phyloP scores from a whole-genome alignment of 2,797 vertebrate species.

The Cephalopachus bancanus region DNA sequence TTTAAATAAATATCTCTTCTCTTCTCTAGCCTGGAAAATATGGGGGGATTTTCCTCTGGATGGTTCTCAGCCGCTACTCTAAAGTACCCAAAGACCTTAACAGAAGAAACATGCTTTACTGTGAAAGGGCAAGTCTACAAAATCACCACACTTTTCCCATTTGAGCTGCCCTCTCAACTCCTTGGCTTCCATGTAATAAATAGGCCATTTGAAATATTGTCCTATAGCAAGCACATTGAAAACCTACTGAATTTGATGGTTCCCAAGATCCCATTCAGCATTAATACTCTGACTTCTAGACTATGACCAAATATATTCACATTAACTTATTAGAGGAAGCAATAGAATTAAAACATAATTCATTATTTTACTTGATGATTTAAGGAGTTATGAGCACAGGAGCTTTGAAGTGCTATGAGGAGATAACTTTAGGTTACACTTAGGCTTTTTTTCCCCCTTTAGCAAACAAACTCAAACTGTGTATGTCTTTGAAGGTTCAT shows the following conservation, averaged over 20 bases:
- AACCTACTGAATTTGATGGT: not conserved
- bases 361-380: slow-evolving; percentile 41
- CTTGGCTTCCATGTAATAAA: not conserved
- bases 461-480: not conserved
- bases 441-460: not conserved
- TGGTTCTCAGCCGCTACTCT: not conserved
- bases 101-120: not conserved
- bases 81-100: not conserved
- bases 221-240: not conserved
- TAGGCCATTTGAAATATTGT: not conserved
- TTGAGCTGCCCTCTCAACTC: not conserved
- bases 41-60: not conserved
- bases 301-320: not conserved
- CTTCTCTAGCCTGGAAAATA: not conserved
- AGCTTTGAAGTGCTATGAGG: not conserved
- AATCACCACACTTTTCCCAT: not conserved
- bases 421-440: not conserved
- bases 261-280: not conserved
- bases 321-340: not conserved
- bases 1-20: slow-evolving; percentile 1
- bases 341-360: not conserved
- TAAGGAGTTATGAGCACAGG: not conserved
- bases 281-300: not conserved
- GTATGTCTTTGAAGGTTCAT: slow-evolving; percentile 16
- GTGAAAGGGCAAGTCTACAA: not conserved